Percentiles rank a stretch among this genome's conserved stretches.
phyloP scores from a whole-genome alignment of 2,888 invertebrate genomes.

The Actias luna region DNA sequence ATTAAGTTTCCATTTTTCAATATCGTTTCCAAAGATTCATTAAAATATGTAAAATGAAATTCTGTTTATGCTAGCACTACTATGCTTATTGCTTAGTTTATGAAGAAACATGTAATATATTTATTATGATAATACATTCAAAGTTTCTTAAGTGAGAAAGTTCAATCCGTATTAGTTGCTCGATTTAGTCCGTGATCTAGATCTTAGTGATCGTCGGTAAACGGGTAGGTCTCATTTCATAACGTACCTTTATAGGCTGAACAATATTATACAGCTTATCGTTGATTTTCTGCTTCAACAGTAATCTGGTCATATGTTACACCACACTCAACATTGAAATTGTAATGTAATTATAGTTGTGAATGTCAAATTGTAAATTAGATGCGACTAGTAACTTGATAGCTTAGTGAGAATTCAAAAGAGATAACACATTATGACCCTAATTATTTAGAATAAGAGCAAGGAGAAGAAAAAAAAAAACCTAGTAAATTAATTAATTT shows the following conservation, averaged over 20 bases:
- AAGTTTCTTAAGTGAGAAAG: conserved; percentile 2
- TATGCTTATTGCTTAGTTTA: background rate
- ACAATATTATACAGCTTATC: conserved; percentile 55
- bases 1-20: too few species aligned
- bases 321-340: background rate
- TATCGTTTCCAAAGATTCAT: too few species aligned
- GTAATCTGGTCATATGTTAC: conserved; percentile 37
- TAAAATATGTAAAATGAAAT: background rate
- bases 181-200: conserved; percentile 40
- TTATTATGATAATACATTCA: conserved; percentile 2
- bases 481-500: too few species aligned
- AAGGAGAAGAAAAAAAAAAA: too few species aligned
- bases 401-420: too few species aligned
- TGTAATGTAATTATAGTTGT: too few species aligned
- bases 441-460: too few species aligned
- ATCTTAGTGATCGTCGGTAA: conserved; percentile 27
- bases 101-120: background rate
- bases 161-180: background rate
- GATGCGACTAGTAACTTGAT: too few species aligned
- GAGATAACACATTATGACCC: too few species aligned
- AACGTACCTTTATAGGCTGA: conserved; percentile 52
- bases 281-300: conserved; percentile 35
- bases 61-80: background rate
- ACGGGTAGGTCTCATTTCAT: conserved; percentile 34
- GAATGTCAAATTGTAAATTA: too few species aligned